Conservation (phyloP, 2,888 invertebrate genomes). For the Pycnomerus fuliginosus region DNA sequence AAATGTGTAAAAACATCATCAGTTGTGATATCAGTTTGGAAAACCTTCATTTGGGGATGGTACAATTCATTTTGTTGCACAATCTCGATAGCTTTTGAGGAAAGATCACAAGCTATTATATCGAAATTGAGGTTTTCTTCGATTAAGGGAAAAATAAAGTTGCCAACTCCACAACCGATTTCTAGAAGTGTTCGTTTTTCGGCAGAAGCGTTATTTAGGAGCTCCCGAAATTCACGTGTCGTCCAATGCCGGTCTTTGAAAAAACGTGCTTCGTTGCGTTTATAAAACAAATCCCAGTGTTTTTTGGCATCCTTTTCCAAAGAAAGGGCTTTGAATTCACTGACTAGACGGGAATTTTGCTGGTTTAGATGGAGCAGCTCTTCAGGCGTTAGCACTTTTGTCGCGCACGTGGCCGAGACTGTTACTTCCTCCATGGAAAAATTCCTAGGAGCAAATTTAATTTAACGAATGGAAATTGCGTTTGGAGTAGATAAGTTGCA, state of each 20-base stretch:
- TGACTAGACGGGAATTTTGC: constrained; percentile 69
- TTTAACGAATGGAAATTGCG: no score
- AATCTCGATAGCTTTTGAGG: constrained; percentile 84
- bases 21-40: constrained; percentile 82
- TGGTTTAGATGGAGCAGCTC: constrained; percentile 63
- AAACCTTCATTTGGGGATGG: constrained; percentile 68
- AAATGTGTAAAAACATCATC: constrained; percentile 63
- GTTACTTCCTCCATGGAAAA: no score
- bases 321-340: constrained; percentile 72
- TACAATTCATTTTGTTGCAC: constrained; percentile 72
- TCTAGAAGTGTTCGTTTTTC: constrained; percentile 64
- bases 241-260: constrained; percentile 98
- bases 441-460: no score
- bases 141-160: constrained; percentile 89
- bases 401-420: no score
- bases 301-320: constrained; percentile 81
- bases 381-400: constrained; percentile 47
- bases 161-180: constrained; percentile 96
- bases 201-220: constrained; percentile 45
- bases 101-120: constrained; percentile 90
- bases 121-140: constrained; percentile 73
- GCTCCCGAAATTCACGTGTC: constrained; percentile 78
- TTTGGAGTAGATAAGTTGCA: no score
- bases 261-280: constrained; percentile 89
- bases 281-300: constrained; percentile 97